phyloP scores from a whole-genome alignment of 2,888 invertebrate species.

The Cephus pulcher region DNA sequence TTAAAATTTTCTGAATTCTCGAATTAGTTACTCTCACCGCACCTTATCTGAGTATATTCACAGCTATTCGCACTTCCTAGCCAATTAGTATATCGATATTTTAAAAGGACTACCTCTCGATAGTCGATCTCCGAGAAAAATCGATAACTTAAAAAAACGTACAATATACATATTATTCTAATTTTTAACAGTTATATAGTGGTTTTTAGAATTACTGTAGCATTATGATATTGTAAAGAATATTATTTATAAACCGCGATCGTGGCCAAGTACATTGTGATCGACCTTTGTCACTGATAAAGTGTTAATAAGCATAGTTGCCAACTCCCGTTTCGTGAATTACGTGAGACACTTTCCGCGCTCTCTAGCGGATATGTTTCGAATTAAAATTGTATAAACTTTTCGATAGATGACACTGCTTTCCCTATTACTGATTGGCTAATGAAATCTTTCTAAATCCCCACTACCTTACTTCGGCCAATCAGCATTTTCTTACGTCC shows the following conservation, averaged over 20 bases:
- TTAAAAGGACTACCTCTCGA: constrained; percentile 1
- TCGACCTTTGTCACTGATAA: neutral
- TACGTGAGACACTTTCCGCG: neutral
- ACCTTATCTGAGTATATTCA: neutral
- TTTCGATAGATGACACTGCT: neutral
- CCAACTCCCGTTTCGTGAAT: neutral
- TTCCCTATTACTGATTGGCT: neutral
- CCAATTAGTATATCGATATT: constrained; percentile 3
- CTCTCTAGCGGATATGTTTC: neutral
- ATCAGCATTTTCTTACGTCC: neutral
- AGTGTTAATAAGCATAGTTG: neutral
- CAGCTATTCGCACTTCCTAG: constrained; percentile 1
- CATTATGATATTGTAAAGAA: neutral
- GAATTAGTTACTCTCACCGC: neutral
- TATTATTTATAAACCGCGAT: neutral
- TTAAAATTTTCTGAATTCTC: neutral
- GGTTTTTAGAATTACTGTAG: neutral
- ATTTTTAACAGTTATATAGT: neutral
- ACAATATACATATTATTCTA: neutral
- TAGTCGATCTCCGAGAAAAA: neutral
- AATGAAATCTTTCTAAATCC: neutral
- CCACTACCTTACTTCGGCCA: neutral
- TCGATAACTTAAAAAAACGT: neutral
- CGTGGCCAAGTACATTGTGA: neutral
- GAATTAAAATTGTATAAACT: neutral